These are phyloP conservation scores for Turdus rufiventris DNA, from an alignment of 2,113 vertebrate species.

Conservation along the genomic window DNA sequence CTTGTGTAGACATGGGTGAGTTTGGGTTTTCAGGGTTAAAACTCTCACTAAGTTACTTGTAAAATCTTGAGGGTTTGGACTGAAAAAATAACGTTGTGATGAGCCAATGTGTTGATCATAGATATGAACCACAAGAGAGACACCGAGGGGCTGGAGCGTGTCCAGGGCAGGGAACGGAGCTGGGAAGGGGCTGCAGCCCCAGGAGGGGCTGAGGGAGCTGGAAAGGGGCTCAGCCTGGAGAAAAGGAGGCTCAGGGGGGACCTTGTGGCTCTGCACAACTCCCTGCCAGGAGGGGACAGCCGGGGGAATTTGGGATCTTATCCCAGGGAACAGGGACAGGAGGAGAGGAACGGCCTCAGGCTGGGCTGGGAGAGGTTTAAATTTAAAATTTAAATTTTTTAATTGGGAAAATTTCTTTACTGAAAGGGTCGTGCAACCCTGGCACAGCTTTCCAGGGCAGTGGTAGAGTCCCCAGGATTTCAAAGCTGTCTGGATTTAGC, in stretches of 20 bases:
- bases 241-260: background rate
- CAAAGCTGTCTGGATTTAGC: background rate
- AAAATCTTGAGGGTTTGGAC: background rate
- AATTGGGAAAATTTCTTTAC: background rate
- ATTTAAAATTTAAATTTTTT: background rate
- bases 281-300: background rate
- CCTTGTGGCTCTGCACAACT: background rate
- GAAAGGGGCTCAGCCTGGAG: background rate
- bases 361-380: accelerated
- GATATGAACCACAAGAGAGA: too few relatives aligned
- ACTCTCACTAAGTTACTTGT: background rate
- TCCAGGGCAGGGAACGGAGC: background rate
- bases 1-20: background rate
- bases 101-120: accelerated
- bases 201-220: background rate
- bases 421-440: background rate
- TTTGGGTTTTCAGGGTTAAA: background rate
- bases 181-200: background rate
- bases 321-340: background rate
- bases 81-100: background rate
- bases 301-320: accelerated
- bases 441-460: background rate
- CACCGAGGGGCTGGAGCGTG: accelerated
- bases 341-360: accelerated
- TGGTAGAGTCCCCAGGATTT: accelerated